These are phyloP conservation scores for Xylophagus ater DNA, from an alignment of 2,888 invertebrate species.

Conservation along the genomic window DNA sequence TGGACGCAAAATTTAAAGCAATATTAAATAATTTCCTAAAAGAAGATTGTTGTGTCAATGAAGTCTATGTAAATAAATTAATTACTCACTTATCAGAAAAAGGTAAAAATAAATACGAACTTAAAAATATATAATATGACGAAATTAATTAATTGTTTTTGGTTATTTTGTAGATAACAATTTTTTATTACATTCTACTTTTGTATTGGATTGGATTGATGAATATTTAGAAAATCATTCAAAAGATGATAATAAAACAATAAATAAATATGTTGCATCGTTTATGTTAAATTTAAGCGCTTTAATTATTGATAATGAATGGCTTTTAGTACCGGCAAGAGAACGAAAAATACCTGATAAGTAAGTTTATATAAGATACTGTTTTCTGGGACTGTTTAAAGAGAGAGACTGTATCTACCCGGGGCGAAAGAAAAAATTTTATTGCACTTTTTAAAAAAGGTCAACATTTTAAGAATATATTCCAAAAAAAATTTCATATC, in stretches of 20 bases:
- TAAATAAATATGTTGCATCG: conserved; percentile 42
- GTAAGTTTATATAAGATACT: conserved; percentile 20
- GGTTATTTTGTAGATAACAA: conserved; percentile 30
- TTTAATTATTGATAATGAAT: conserved; percentile 47
- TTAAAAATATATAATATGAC: not conserved
- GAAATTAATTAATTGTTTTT: conserved; percentile 1
- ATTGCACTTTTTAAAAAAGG: not conserved
- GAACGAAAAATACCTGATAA: conserved; percentile 33
- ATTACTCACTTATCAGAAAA: conserved; percentile 48
- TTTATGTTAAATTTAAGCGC: conserved; percentile 55
- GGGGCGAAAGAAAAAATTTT: not conserved
- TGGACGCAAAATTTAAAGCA: conserved; percentile 2
- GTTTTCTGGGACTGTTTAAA: not conserved
- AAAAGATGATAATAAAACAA: conserved; percentile 28
- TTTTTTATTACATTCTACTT: conserved; percentile 31
- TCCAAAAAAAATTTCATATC: too few species aligned
- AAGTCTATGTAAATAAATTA: conserved; percentile 53
- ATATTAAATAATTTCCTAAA: conserved; percentile 19
- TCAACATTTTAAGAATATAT: too few species aligned
- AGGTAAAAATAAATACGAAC: conserved; percentile 30
- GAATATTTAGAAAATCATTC: conserved; percentile 36
- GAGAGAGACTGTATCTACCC: not conserved
- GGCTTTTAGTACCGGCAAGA: conserved; percentile 46
- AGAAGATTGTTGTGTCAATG: conserved; percentile 50
- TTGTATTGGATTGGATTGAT: conserved; percentile 40